phyloP scores from a whole-genome alignment of 1,140 invertebrate species.

The Hesperophylax magnus region DNA sequence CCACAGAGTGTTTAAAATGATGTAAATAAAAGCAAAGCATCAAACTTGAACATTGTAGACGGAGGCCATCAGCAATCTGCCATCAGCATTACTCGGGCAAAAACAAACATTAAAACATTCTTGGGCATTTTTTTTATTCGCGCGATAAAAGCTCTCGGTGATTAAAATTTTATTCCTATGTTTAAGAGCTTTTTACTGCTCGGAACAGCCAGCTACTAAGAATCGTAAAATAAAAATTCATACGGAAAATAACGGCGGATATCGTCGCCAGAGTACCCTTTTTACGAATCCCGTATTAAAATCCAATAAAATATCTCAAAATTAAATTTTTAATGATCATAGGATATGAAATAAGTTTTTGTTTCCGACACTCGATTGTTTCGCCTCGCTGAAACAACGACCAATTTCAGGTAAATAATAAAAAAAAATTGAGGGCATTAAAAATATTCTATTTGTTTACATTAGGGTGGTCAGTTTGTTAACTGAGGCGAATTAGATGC shows the following conservation, averaged over 20 bases:
- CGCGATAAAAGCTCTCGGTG: conserved; percentile 51
- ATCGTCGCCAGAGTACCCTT: conserved; percentile 33
- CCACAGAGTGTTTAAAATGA: conserved; percentile 16
- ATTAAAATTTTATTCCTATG: conserved; percentile 52
- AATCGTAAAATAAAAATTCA: conserved; percentile 38
- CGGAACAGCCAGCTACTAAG: conserved; percentile 21
- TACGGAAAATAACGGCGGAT: conserved; percentile 27
- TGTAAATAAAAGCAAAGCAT: conserved; percentile 29
- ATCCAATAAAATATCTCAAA: too few species aligned
- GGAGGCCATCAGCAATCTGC: background rate
- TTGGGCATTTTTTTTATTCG: conserved; percentile 36
- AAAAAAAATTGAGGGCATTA: too few species aligned
- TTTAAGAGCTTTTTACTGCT: conserved; percentile 42
- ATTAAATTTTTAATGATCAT: too few species aligned
- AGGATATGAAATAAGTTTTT: too few species aligned
- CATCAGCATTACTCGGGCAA: conserved; percentile 27
- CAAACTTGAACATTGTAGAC: conserved; percentile 27
- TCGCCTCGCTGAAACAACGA: too few species aligned
- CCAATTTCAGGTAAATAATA: too few species aligned
- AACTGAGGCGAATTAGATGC: too few species aligned
- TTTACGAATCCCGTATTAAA: conserved; percentile 1
- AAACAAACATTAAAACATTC: conserved; percentile 38
- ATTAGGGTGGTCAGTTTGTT: too few species aligned
- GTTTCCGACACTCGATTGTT: too few species aligned
- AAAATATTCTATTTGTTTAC: too few species aligned